A percentile compares a stretch with the other conserved stretches of the same genome.
Conservation (phyloP, 1,140 invertebrate genomes). For the Proales similis region DNA sequence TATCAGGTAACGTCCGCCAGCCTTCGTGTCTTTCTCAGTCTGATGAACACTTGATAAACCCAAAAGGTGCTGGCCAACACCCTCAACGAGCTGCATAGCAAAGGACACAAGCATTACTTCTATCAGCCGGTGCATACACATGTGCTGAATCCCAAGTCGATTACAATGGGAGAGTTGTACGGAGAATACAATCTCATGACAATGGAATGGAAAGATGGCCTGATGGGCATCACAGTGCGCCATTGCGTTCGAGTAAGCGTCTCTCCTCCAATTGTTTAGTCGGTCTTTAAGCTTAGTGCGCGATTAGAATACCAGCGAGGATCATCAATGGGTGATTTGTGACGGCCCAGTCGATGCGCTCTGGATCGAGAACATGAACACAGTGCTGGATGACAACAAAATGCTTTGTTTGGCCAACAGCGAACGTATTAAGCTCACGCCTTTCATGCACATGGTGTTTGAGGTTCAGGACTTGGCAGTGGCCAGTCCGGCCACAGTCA, state of each 20-base stretch:
- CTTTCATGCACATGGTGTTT: slow-evolving; percentile 55
- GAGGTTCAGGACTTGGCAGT: slow-evolving; percentile 54
- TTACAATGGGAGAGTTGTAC: slow-evolving; percentile 54
- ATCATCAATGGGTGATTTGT: slow-evolving; percentile 38
- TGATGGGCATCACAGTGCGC: slow-evolving; percentile 51
- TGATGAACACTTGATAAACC: no score
- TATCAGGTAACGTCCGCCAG: no score
- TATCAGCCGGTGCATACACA: slow-evolving; percentile 51
- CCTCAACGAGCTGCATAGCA: slow-evolving; percentile 45
- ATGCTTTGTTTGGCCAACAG: slow-evolving; percentile 56
- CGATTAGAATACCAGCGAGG: neutral
- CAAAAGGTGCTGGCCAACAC: slow-evolving; percentile 47
- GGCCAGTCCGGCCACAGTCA: slow-evolving; percentile 54
- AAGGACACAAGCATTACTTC: slow-evolving; percentile 44
- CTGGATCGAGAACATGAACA: slow-evolving; percentile 57
- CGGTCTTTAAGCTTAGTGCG: neutral
- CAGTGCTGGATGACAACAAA: slow-evolving; percentile 57
- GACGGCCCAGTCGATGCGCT: slow-evolving; percentile 52
- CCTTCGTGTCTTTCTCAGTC: no score
- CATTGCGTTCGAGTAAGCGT: slow-evolving; percentile 46
- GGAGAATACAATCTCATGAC: slow-evolving; percentile 52
- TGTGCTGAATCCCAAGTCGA: slow-evolving; percentile 53
- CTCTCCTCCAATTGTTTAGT: no score
- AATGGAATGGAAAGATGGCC: slow-evolving; percentile 53
- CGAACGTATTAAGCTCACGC: slow-evolving; percentile 54